Base-by-base conservation (phyloP, 2,797 vertebrate species). In the Onychomys leucogaster region DNA sequence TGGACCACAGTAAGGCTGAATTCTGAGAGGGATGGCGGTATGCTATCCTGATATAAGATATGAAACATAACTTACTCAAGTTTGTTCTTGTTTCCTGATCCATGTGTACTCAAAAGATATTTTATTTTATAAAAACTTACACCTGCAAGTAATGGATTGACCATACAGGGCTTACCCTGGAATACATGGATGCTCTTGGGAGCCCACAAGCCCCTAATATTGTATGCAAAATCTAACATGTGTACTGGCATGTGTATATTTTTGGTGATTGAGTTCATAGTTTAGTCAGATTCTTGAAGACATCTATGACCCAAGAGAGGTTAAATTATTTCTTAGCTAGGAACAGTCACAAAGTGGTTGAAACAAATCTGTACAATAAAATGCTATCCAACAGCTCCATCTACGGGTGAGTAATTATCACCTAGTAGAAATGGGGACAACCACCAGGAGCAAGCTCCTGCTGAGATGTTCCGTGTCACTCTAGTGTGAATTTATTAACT, bases 301-400 rank as follows among this genome's bases (percentile, higher is more conserved):
- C 97, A 96, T 97, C 85, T 95, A 91, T 97, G 71, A 93, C 71
- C 46, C 57, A n/a, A 34, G 13, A 96, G 85, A 97, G 52, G 55
- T 96, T 97, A 92, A 97, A 95, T 93, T 96, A 87, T 94, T 90
- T 94, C 67, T 93, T 96, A 96, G 89, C 90, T 94, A 96, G 86
- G 96, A 95, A 96, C 87, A 97, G 41, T 95, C 91, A 87, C 3
- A 84, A 91, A 88, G 82, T 90, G 86, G 96, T 84, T 97, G 76
- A 67, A 94, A 93, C 46, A 6, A 37, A 97, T 96, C n/a, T 97
- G 92, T 96, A 97, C 95, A 97, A 87, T 81, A 89, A 95, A 82
- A 82, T 88, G 96, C 97, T 96, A 98, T 85, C 80, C 98, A 97
- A 98, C 91, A 98, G 98, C 98, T 94, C 98, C 99, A 98, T 95